These are phyloP conservation scores for Sceloporus undulatus DNA, from an alignment of 2,113 vertebrate species.

Conservation along the genomic window DNA sequence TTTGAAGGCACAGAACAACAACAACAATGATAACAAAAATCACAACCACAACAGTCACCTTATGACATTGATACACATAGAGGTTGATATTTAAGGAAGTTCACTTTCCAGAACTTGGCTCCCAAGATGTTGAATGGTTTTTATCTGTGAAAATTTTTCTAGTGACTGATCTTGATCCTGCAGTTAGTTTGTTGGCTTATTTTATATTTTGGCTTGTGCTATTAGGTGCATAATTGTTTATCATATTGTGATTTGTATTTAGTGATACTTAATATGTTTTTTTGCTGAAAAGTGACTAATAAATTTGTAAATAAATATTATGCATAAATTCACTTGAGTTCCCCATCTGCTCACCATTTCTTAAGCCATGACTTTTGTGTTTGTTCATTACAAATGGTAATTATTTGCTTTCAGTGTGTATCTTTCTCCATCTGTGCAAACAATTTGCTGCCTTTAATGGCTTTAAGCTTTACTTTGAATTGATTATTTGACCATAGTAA, in stretches of 20 bases:
- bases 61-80: no score
- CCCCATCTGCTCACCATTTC: slow-evolving; percentile 12
- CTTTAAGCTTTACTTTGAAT: slow-evolving; percentile 19
- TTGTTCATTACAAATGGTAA: slow-evolving; percentile 21
- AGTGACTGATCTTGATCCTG: neutral
- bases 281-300: slow-evolving; percentile 10
- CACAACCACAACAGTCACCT: no score
- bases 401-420: slow-evolving; percentile 24
- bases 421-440: slow-evolving; percentile 25
- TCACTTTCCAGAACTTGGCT: neutral
- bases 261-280: neutral
- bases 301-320: slow-evolving; percentile 2
- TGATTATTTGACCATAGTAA: slow-evolving; percentile 19
- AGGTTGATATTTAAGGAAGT: neutral
- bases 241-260: neutral
- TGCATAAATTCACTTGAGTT: neutral
- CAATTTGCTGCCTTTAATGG: slow-evolving; percentile 10
- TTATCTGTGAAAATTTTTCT: neutral
- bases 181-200: neutral
- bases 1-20: no score
- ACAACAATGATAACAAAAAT: no score
- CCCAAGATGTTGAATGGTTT: neutral
- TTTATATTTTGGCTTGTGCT: neutral
- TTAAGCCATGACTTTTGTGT: slow-evolving; percentile 11
- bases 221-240: neutral